These are phyloP conservation scores for Oreochromis spilurus DNA, from an alignment of 2,113 vertebrate species.

Conservation along the genomic window DNA sequence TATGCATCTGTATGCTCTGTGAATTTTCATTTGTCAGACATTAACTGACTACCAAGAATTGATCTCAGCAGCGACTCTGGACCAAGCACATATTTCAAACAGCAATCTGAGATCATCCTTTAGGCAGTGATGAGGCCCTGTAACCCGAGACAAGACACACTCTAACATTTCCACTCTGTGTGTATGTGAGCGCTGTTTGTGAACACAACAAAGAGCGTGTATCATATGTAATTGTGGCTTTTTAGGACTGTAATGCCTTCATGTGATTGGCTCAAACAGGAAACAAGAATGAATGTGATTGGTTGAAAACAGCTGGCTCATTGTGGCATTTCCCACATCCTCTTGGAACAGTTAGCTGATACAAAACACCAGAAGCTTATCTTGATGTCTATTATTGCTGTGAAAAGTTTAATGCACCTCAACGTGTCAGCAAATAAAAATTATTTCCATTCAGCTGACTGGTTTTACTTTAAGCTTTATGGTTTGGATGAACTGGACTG, in stretches of 20 bases:
- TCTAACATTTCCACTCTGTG: slow-evolving; percentile 5
- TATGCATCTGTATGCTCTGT: not conserved
- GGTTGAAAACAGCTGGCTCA: not conserved
- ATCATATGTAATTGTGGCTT: slow-evolving; percentile 29
- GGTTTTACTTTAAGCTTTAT: not conserved
- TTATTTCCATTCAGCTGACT: not conserved
- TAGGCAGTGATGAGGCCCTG: not conserved
- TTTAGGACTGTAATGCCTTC: not conserved
- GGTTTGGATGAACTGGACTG: not conserved
- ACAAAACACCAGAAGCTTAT: not conserved
- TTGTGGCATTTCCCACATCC: not conserved
- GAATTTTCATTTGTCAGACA: not conserved
- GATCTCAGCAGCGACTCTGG: not conserved
- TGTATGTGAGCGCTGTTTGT: not conserved
- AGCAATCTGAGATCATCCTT: not conserved
- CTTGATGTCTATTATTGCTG: too few species aligned
- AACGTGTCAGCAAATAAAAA: not conserved
- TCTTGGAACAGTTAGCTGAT: not conserved
- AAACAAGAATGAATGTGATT: not conserved
- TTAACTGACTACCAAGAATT: not conserved
- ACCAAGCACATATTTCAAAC: not conserved
- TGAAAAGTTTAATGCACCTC: not conserved
- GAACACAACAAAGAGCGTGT: slow-evolving; percentile 19
- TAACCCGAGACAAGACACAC: not conserved
- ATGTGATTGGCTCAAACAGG: not conserved